phyloP scores from a whole-genome alignment of 2,113 vertebrate genomes.

The Peromyscus leucopus region DNA sequence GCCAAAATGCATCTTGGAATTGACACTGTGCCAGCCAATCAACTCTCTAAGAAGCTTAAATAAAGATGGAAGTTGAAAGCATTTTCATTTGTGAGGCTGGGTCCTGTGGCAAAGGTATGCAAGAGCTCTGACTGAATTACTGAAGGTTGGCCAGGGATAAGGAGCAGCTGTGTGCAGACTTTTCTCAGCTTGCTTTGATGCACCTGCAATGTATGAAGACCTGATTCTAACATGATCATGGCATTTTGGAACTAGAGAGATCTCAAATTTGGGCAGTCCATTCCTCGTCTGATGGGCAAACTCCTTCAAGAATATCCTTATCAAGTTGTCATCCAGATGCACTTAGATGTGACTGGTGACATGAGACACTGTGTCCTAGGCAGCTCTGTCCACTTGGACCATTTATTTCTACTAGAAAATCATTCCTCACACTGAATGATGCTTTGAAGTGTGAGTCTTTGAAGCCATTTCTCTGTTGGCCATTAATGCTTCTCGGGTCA shows the following conservation, averaged over 20 bases:
- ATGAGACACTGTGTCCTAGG: background rate
- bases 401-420: background rate
- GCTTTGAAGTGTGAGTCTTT: background rate
- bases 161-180: background rate
- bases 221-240: background rate
- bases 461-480: background rate
- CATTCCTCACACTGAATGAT: background rate
- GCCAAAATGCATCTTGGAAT: slow-evolving; percentile 39
- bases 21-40: background rate
- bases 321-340: background rate
- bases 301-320: background rate
- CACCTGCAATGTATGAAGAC: background rate
- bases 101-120: background rate
- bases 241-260: background rate
- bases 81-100: background rate
- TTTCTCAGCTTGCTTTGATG: background rate
- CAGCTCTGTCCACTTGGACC: background rate
- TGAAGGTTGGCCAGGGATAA: background rate
- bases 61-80: background rate
- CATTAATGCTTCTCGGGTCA: background rate
- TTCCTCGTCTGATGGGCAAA: background rate
- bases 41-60: slow-evolving; percentile 14
- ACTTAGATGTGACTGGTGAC: background rate
- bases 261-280: background rate
- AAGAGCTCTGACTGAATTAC: background rate